These are phyloP conservation scores for Naja naja DNA, from an alignment of 2,113 vertebrate species.

Conservation along the genomic window DNA sequence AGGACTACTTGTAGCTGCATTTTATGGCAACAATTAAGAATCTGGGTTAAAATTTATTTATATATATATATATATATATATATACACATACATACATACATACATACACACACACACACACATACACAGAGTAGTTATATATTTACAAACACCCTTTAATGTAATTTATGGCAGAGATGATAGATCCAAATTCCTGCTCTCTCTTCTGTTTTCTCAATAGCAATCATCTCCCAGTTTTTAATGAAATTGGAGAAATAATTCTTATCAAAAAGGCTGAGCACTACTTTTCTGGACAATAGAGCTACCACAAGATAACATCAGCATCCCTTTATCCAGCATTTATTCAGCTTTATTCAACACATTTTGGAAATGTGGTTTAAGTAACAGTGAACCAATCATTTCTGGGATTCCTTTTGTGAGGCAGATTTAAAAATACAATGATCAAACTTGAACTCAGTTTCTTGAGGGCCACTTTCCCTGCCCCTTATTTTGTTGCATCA, in stretches of 20 bases:
- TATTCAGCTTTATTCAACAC: background rate
- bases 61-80: no score
- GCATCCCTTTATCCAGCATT: background rate
- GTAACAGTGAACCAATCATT: background rate
- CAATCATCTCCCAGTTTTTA: background rate
- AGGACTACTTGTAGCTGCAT: background rate
- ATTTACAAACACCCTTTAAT: background rate
- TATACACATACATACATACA: no score
- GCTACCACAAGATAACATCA: background rate
- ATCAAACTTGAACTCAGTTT: background rate
- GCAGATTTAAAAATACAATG: background rate
- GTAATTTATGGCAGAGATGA: background rate
- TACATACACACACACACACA: no score
- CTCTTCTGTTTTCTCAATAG: background rate
- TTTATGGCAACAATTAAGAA: background rate
- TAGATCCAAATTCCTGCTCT: background rate
- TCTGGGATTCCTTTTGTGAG: background rate
- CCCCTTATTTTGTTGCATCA: background rate
- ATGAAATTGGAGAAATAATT: background rate
- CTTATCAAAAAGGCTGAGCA: background rate
- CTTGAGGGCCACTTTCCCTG: background rate
- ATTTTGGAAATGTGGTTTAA: background rate
- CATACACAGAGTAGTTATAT: background rate
- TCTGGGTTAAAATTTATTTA: background rate
- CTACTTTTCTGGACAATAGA: background rate